These are phyloP conservation scores for Isotomurus palustris DNA, from an alignment of 2,888 invertebrate genomes.

Conservation along the genomic window DNA sequence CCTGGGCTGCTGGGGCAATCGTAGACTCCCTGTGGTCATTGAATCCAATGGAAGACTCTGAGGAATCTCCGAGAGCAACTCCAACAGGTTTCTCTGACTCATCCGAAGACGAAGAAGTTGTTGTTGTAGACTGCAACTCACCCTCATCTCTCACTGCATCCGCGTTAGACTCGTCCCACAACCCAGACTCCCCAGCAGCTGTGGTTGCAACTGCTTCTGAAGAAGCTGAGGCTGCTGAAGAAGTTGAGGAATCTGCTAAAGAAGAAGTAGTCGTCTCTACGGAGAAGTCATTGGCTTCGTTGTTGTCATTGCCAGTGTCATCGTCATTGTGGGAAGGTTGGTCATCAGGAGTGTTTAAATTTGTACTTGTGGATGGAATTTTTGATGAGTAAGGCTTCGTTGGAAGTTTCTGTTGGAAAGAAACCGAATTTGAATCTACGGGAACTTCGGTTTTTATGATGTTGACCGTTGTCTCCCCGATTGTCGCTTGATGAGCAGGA, in stretches of 20 bases:
- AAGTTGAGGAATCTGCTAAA: neutral
- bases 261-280: neutral
- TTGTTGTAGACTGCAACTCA: constrained; percentile 3
- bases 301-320: neutral
- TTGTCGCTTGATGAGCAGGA: constrained; percentile 9
- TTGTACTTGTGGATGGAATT: neutral
- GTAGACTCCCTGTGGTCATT: no score
- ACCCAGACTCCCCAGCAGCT: neutral
- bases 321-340: no score
- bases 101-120: no score
- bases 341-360: no score
- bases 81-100: no score
- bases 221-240: neutral
- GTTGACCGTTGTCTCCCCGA: constrained; percentile 3
- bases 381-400: neutral
- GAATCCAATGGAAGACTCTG: no score
- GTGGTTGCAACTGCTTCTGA: neutral
- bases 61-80: no score
- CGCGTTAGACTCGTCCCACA: neutral
- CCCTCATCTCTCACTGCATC: neutral
- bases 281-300: no score
- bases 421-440: constrained; percentile 20
- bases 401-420: no score
- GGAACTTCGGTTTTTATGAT: constrained; percentile 10
- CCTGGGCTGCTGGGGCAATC: no score